These are phyloP conservation scores for Choreutis nemorana DNA, from an alignment of 2,888 invertebrate genomes.

Conservation along the genomic window DNA sequence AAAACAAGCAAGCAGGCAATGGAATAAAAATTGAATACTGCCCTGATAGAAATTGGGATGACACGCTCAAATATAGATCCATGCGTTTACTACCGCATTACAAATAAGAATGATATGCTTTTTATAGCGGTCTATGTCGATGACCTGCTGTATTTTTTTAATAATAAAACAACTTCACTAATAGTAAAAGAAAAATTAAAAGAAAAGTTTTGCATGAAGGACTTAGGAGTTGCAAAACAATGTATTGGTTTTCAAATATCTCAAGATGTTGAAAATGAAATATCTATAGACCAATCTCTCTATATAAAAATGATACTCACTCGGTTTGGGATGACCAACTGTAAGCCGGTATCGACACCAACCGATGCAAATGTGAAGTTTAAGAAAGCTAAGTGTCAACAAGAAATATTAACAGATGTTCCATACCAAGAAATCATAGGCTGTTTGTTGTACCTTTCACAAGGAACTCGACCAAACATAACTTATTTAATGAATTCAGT, in stretches of 20 bases:
- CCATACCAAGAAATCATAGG: conserved; percentile 14
- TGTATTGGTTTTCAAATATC: conserved; percentile 10
- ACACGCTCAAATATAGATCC: conserved; percentile 11
- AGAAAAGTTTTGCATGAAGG: conserved; percentile 9
- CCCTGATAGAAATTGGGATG: conserved; percentile 8
- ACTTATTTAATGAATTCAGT: conserved; percentile 12
- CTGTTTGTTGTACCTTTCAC: conserved; percentile 12
- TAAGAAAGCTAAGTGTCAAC: no score
- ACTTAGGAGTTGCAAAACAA: conserved; percentile 8
- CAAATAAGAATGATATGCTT: conserved; percentile 2
- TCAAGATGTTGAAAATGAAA: conserved; percentile 4
- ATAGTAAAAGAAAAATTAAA: conserved; percentile 9
- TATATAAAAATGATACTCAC: conserved; percentile 13
- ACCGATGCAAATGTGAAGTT: conserved; percentile 13
- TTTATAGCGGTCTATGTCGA: conserved; percentile 13
- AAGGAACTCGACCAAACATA: conserved; percentile 15
- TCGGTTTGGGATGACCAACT: conserved; percentile 13
- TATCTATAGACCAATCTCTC: conserved; percentile 13
- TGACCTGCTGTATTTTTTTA: conserved; percentile 9
- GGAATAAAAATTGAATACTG: conserved; percentile 12
- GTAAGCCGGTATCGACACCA: conserved; percentile 13
- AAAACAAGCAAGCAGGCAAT: conserved; percentile 15
- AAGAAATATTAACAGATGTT: no score
- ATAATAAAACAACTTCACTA: background rate
- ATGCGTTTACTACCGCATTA: conserved; percentile 7